Evolutionary conservation across 30 jellyfish, hydroid and myxozoan genomes (phyloP), one percentile per base, ranked within the genome.

Genomic region (Cassiopea andromeda): DNA sequence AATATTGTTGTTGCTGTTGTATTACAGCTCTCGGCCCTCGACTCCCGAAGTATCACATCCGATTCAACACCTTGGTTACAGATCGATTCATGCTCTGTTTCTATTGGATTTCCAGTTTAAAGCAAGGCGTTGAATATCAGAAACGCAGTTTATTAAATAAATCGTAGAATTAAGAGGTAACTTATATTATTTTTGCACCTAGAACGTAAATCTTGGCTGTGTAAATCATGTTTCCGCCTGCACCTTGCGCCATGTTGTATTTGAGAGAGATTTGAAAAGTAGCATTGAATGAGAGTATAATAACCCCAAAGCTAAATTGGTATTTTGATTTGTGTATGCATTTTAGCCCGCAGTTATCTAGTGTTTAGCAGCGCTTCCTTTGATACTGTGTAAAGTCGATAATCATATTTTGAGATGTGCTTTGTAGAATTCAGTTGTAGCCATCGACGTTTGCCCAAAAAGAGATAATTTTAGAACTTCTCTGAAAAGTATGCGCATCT

Each of bases 41-140:
- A 66, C 91, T 83, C 91, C 80, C 66, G 7, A 72, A 83, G 44
- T 72, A 46, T 47, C 91, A 83, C 91, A 82, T 83, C 91, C 91
- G 78, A 83, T 83, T 83, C 84, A 83, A 59, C 75, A 64, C 91
- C 91, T 83, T 83, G 91, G 91, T 43, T 82, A 83, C 91, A 48
- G 60, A 43, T 1, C 80, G 4, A 83, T 83, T 83, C 91, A 83
- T 46, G 71, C 43, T 83, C 75, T 83, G 91, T 83, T 83, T 83
- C 70, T 67, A 49, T 77, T 69, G 50, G 43, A 66, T 77, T 77
- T 77, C 49, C 44, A 10, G 47, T 17, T 77, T 46, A 14, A 48
- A 77, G 44, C 75, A 46, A 19, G 72, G 17, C 50, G 86, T 7
- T 1, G 49, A 9, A 77, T 13, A 64, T 9, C 73, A 14, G 38